Evolutionary conservation across 2,888 invertebrate species (phyloP), one percentile per base, ranked within the genome.

Genomic region (Unio delphinus): DNA sequence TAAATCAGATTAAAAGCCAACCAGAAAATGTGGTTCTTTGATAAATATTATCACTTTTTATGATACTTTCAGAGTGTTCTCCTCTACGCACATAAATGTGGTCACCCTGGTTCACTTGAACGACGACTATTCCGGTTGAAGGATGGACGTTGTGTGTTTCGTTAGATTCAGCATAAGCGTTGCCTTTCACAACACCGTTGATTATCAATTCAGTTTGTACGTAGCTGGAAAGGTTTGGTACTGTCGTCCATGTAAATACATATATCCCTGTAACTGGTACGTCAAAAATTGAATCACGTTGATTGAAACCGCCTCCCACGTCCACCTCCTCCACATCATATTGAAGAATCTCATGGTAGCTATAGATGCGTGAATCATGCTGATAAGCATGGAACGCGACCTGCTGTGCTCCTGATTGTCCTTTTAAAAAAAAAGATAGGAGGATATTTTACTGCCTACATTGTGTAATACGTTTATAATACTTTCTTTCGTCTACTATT

Each of bases 1-100:
- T 18, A n/a, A 60, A 30, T 61, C 30, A 26, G 15, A 28, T 23
- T 30, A 64, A 17, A 23, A 64, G 28, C 54, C 55, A 64, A 30
- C 64, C 64, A 23, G 64, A n/a, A 55, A 64, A 64, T n/a, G n/a
- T 64, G 6, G n/a, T 17, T 64, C 28, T 64, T n/a, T n/a, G 55
- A 8, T 55, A 28, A n/a, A 55, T n/a, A 15, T 26, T 20, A 34
- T 55, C 28, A 55, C 54, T 55, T 28, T 28, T 54, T 8, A 55
- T 15, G 8, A n/a, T 8, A 8, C 55, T 23, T 6, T 7, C 28
- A 20, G 34, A 18, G 4, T 20, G 23, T 30, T 17, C 20, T 45
- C 64, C 64, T 55, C 64, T 54, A 11, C 64, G 20, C 3, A 64
- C 8, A 64, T n/a, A 64, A 54, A 64, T 55, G 34, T 64, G 54